Base-by-base conservation (phyloP, 2,888 invertebrate species). In the Tuberolachnus salignus region DNA sequence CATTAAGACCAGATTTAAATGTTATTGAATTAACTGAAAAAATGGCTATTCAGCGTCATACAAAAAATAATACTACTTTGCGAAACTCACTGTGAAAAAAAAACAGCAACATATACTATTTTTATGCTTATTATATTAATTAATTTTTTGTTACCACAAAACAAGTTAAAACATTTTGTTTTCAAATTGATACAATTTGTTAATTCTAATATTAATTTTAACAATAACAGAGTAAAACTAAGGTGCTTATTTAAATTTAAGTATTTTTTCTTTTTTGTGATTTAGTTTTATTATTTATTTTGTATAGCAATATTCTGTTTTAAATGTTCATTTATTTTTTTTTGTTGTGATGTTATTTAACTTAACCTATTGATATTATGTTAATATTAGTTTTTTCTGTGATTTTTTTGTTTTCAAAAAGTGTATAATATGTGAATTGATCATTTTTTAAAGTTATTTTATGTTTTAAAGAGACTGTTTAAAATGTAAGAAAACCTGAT, bases 1-100 rank as follows among this genome's bases (percentile, higher is more conserved):
- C 16, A 34, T 9, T 78, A 67, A 67, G 67, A 57, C 67, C 75
- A 13, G 67, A 78, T 67, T 67, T 78, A 57, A 67, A 26, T 67
- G 21, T 14, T 34, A 11, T 46, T 16, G 67, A 78, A 4, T 67
- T 78, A 67, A 26, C 26, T 11, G 75, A 78, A 46, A 19, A 21
- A 46, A 55, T 59, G 2, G 34, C 67, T n/a, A 34, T 67, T 11
- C 55, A 69, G 26, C 57, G 67, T 16, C 75, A 78, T 16, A 6
- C 67, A 59, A 69, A 78, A 51, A 57, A 57, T 57, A 78, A 59
- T 59, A 57, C 49, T 59, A 11, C 1, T 14, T 67, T 78, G 13
- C 75, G 49, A 49, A 34, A 16, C 2, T 59, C 75, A 34, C 49
- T 78, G 59, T 53, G 26, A n/a, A 49, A 69, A n/a, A 46, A n/a